These are phyloP conservation scores for Maconellicoccus hirsutus DNA, from an alignment of 1,140 invertebrate species.

Conservation along the genomic window DNA sequence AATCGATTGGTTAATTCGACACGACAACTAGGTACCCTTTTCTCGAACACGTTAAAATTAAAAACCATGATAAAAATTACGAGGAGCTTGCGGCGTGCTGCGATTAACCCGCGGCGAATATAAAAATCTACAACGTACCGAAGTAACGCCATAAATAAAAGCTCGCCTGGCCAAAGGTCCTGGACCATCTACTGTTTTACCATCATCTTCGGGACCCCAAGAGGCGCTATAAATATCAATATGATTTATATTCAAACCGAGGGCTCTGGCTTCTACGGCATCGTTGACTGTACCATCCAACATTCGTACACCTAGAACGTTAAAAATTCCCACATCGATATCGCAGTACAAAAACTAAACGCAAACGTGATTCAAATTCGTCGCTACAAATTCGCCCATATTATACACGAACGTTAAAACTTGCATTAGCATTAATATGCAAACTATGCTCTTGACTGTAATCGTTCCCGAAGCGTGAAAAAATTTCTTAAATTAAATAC, in stretches of 20 bases:
- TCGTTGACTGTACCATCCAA: constrained; percentile 92
- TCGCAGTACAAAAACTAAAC: not conserved
- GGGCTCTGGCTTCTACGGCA: constrained; percentile 81
- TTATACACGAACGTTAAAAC: not conserved
- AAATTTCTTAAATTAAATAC: too few species aligned
- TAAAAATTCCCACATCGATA: constrained; percentile 8
- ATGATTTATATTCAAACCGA: constrained; percentile 83
- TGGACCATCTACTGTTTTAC: constrained; percentile 95
- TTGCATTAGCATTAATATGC: not conserved
- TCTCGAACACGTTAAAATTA: too few species aligned
- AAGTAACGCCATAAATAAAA: constrained; percentile 91
- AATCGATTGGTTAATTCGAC: not conserved
- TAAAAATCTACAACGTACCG: constrained; percentile 37
- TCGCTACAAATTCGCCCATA: not conserved
- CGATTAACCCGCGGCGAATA: not conserved
- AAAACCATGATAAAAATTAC: too few species aligned
- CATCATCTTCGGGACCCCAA: constrained; percentile 95
- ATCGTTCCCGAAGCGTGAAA: too few species aligned
- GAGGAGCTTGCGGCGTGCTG: too few species aligned
- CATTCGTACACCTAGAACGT: constrained; percentile 68
- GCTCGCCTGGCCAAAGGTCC: constrained; percentile 90
- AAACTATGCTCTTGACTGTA: not conserved
- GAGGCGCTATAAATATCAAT: constrained; percentile 94
- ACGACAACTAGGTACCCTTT: not conserved
- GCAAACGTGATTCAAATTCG: not conserved